Conservation (phyloP, 2,888 invertebrate genomes). For the Cyaniris semiargus region DNA sequence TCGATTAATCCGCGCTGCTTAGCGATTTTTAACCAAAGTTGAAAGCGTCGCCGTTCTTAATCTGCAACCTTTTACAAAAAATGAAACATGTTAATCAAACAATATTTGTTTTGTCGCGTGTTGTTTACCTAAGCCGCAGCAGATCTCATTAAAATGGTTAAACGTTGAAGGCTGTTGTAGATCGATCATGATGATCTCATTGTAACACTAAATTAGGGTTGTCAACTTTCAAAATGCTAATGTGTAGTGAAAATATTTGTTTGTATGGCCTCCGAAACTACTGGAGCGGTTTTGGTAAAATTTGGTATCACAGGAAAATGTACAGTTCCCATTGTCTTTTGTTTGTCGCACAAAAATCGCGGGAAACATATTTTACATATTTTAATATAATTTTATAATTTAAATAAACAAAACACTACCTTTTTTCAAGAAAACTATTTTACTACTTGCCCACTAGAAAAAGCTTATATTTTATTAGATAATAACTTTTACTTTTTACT, state of each 20-base stretch:
- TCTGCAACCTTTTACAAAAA: neutral
- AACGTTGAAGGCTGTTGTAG: conserved; percentile 45
- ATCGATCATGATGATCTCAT: conserved; percentile 49
- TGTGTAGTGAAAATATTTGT: neutral
- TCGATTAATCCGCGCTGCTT: too few species aligned
- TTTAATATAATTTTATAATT: neutral
- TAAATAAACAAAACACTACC: neutral
- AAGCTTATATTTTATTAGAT: neutral
- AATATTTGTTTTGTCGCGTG: conserved; percentile 35
- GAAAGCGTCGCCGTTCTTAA: neutral
- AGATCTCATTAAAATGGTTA: conserved; percentile 46
- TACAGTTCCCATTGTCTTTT: neutral
- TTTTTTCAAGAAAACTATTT: neutral
- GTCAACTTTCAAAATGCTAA: neutral
- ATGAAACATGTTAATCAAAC: neutral
- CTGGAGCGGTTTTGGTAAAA: neutral
- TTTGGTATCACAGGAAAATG: neutral
- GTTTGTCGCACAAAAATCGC: neutral
- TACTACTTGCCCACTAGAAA: neutral
- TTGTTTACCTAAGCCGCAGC: conserved; percentile 42
- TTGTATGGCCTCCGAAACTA: neutral
- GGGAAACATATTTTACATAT: neutral
- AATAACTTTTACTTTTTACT: neutral
- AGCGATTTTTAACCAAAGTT: too few species aligned
- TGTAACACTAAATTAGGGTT: conserved; percentile 32